phyloP scores from a whole-genome alignment of 2,113 vertebrate genomes.

The Promerops cafer region DNA sequence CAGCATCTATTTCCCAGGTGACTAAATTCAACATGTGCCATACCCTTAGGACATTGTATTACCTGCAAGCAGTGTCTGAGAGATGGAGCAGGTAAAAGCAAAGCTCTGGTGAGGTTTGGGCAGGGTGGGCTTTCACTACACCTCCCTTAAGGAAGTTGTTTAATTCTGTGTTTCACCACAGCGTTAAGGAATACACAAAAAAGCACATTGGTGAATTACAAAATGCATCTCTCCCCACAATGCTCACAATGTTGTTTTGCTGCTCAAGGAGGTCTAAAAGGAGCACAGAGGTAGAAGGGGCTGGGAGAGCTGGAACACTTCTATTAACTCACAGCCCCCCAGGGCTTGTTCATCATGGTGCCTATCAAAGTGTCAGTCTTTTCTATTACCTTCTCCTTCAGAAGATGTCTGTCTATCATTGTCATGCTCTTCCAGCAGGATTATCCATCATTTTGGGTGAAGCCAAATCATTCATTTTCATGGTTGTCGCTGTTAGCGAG shows the following conservation, averaged over 20 bases:
- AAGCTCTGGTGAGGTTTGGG: background rate
- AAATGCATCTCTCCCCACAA: background rate
- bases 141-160: background rate
- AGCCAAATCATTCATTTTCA: conserved; percentile 51
- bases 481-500: background rate
- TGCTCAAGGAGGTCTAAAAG: background rate
- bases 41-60: background rate
- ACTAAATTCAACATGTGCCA: background rate
- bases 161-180: background rate
- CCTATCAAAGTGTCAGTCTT: conserved; percentile 54
- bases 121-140: background rate
- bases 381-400: conserved; percentile 36
- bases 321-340: background rate
- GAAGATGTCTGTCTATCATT: conserved; percentile 52
- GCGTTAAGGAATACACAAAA: background rate
- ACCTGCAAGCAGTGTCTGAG: background rate
- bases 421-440: conserved; percentile 35
- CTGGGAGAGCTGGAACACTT: background rate
- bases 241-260: background rate
- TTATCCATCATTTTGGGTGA: conserved; percentile 53
- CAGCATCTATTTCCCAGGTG: background rate
- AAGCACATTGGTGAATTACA: background rate
- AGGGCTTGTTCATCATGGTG: conserved; percentile 46
- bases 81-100: background rate
- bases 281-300: background rate